Base-by-base conservation (phyloP, 2,888 invertebrate genomes). In the Abrostola triplasia region DNA sequence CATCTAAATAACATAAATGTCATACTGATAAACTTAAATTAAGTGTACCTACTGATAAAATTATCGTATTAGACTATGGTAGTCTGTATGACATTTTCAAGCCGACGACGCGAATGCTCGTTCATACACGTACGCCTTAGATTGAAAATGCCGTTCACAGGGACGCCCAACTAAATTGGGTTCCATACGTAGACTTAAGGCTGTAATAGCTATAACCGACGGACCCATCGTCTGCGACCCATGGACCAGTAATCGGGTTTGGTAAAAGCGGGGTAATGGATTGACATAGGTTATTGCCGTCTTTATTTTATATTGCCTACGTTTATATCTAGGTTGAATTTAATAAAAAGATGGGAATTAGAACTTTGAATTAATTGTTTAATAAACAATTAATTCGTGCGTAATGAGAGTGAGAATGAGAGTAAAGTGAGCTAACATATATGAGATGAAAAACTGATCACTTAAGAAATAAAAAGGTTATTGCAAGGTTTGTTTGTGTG, bases 221-320 rank as follows among this genome's bases (percentile, higher is more conserved):
- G 8, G 10, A 53, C 13, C 50, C 51, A 51, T 52, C 42, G 67
- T 38, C 54, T 24, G 9, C 48, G 11, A 50, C 38, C 61, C 24
- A 49, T 53, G 36, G 8, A 36, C 36, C 54, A 49, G 58, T 64
- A 71, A 70, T 70, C 50, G 57, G 62, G 71, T 71, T 71, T 61
- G 36, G 38, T 35, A 36, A 36, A 24, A 6, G 47, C 11, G 41
- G 9, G 44, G 12, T 44, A 44, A n/a, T 57, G 7, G 53, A 12
- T 59, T 57, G 40, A 36, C 36, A 53, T 5, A 57, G 49, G 11
- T 6, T 24, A 47, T 24, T 47, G 9, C 13, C 24, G 24, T 24
- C 24, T 24, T 24, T 24, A 4, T 24, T 24, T 24, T 24, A 24
- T 24, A 24, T 24, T 24, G 24, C 24, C 24, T 24, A 2, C 24